Base-by-base conservation (phyloP, 2,797 vertebrate species). In the Danio tinwini region DNA sequence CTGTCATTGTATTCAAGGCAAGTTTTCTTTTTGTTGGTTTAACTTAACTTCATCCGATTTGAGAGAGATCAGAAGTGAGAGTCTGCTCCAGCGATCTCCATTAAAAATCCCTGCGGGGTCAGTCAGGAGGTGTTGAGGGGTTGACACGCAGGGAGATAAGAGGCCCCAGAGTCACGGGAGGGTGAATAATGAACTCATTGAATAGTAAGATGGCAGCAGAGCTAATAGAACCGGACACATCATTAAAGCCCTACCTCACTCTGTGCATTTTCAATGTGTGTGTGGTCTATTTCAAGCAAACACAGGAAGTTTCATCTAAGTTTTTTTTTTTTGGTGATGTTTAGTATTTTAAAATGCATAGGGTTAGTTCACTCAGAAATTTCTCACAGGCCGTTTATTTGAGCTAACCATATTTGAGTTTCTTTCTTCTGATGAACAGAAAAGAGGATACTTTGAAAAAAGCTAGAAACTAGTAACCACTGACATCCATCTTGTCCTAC, bases 171-270 rank as follows among this genome's bases (percentile, higher is more conserved):
- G 73, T 45, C 77, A 72, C 59, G 47, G 16, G 39, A 74, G 76
- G 55, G 49, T 56, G 71, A 74, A 49, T 74, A 74, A 81, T 76
- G 67, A 64, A 82, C 74, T 78, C 58, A 76, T 71, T 80, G 70
- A 71, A 82, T 73, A 80, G 65, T 55, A 39, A 74, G 79, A 78
- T 47, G 62, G 76, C 56, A 71, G 76, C 17, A 44, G 19, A 69
- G 72, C 73, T 69, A 78, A 80, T 78, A 71, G 69, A 81, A 75
- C 58, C 29, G 16, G 83, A 80, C 83, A 82, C 71, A 56, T 78
- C 65, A 76, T 80, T 83, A 84, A 71, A 80, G 59, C 40, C 49
- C 47, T 53, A 56, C 45, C 55, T 52, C 76, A 71, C 65, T 37
- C 37, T 79, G 68, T 29, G 29, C 49, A 39, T 64, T 78, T 53